Evolutionary conservation across 2,113 vertebrate genomes (phyloP), one percentile per base, ranked within the genome.

Genomic region (Paramisgurnus dabryanus): DNA sequence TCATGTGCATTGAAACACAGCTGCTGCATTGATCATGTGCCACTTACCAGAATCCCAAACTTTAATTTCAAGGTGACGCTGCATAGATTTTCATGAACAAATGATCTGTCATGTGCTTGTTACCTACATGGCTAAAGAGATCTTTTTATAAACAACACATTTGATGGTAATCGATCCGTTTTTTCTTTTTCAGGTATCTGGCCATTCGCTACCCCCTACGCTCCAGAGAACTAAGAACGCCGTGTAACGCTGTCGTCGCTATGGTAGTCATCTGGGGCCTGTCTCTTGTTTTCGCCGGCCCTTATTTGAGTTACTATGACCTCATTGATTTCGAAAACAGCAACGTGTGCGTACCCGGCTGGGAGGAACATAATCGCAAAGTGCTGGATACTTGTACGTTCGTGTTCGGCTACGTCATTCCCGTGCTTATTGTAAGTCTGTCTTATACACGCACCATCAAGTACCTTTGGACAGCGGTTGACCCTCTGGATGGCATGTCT

Each of bases 381-480:
- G 89, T 96, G 64, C 90, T 96, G 87, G 95, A 96, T 73, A 96
- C 94, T 0, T 94, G 94, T 86, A 96, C 95, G 3, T 96, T 96
- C 74, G 86, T 94, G 63, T 93, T 95, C 0, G 92, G 95, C 74
- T 96, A 95, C 4, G 90, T 95, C 49, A 91, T 96, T 72, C 95
- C 95, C 0, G 95, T 95, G 18, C 90, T 96, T 10, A 91, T 96
- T 0, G 93, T 96, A 41, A 94, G 94, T 76, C 90, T 96, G 27
- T 95, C 95, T 0, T 96, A 96, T 88, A 94, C 94, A 6, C 90
- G 94, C 64, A 95, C 95, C 67, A 95, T 96, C 86, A 96, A 95
- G 84, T 96, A 93, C 86, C 91, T 96, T 17, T 96, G 95, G 95
- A 96, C 94, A 0, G 93, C 95, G 0, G 95, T 96, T 15, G 93